Conservation (phyloP, 1,140 invertebrate genomes). For the Heliconius nattereri region DNA sequence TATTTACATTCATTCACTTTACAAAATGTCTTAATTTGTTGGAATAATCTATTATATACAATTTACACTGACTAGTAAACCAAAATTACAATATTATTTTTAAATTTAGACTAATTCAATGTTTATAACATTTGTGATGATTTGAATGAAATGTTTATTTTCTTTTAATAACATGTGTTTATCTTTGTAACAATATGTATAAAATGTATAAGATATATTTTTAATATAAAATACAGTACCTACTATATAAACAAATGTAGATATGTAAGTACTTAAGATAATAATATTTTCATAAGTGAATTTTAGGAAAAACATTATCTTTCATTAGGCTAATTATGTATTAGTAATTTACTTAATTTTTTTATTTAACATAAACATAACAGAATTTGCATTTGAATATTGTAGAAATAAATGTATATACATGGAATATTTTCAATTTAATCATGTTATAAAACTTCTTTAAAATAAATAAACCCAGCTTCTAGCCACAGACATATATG, state of each 20-base stretch:
- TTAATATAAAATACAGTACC: neutral
- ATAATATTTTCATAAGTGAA: neutral
- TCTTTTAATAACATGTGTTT: neutral
- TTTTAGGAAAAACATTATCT: neutral
- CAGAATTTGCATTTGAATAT: no score
- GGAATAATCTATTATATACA: neutral
- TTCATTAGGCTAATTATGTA: neutral
- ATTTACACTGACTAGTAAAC: conserved; percentile 2
- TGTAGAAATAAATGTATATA: no score
- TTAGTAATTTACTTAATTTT: neutral
- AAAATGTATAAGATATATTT: neutral
- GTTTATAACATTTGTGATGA: neutral
- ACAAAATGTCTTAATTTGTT: neutral
- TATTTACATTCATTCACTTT: neutral
- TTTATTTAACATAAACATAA: no score
- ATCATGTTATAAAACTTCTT: neutral
- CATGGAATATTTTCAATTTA: neutral
- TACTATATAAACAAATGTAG: neutral
- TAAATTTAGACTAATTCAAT: neutral
- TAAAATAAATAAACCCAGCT: neutral
- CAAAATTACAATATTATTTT: neutral
- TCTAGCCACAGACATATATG: neutral
- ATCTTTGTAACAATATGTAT: neutral
- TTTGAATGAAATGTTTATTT: neutral
- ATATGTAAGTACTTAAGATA: neutral